Conservation (phyloP, 2,797 vertebrate species). For the Pangasius djambal region DNA sequence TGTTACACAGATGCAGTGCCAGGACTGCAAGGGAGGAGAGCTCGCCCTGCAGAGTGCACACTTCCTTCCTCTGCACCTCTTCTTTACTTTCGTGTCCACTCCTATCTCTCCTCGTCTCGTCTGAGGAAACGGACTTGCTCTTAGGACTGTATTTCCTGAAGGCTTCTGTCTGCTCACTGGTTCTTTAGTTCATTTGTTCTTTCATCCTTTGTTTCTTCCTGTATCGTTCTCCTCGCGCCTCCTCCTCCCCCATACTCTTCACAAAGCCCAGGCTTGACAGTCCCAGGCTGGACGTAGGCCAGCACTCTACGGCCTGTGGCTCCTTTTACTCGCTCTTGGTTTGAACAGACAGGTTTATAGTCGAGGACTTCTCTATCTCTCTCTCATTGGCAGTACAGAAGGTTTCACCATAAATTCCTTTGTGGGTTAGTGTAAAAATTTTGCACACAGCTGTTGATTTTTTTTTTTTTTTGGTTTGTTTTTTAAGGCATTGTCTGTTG, state of each 20-base stretch:
- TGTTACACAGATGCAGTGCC: constrained; percentile 39
- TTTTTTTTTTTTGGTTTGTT: background rate
- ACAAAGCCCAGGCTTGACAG: constrained; percentile 27
- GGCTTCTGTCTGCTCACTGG: background rate
- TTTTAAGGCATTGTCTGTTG: constrained; percentile 10
- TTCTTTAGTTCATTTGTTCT: constrained; percentile 17
- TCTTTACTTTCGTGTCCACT: background rate
- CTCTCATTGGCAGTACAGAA: background rate
- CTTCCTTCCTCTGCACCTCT: background rate
- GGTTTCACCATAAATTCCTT: constrained; percentile 28
- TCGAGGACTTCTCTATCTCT: background rate
- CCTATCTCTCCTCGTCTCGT: constrained; percentile 6
- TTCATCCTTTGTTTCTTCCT: constrained; percentile 32
- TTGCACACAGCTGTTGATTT: constrained; percentile 15
- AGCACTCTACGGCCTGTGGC: constrained; percentile 19
- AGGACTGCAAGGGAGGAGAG: constrained; percentile 16
- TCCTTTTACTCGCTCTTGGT: constrained; percentile 11
- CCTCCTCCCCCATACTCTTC: constrained; percentile 33
- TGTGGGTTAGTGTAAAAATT: constrained; percentile 2
- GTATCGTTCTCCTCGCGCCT: background rate
- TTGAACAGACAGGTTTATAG: constrained; percentile 35
- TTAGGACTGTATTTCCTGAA: constrained; percentile 11
- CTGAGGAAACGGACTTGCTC: background rate
- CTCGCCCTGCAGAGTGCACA: background rate
- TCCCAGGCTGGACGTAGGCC: constrained; percentile 31